Evolutionary conservation across 2,888 invertebrate genomes (phyloP).

Genomic region (Bimastos eiseni): DNA sequence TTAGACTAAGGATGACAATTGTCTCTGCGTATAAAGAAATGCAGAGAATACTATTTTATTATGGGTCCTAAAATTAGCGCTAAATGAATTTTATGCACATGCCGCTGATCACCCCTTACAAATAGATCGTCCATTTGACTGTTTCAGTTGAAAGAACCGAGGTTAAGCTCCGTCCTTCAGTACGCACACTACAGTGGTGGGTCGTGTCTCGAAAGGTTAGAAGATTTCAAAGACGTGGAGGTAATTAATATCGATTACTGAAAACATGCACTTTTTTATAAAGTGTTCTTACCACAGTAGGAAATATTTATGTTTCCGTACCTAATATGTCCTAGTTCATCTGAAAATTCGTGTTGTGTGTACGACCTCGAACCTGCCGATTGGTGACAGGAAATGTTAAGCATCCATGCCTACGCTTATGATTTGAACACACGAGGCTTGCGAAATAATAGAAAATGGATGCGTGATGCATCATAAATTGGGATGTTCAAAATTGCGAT

Average conservation of each 20-base stretch:
- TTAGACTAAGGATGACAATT: not conserved
- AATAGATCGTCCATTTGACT: not conserved
- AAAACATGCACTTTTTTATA: not conserved
- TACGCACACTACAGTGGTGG: not conserved
- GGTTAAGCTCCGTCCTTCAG: not conserved
- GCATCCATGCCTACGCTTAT: not conserved
- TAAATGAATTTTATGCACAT: not conserved
- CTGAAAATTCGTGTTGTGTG: not conserved
- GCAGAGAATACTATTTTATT: not conserved
- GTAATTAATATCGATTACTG: not conserved
- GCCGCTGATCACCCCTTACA: constrained; percentile 3
- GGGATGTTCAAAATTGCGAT: not conserved
- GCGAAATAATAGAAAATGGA: not conserved
- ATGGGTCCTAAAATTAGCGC: not conserved
- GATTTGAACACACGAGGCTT: not conserved
- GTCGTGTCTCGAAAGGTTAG: not conserved
- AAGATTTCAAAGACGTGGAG: not conserved
- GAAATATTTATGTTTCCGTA: not conserved
- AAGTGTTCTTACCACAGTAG: not conserved
- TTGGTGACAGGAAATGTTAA: not conserved
- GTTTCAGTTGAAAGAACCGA: not conserved
- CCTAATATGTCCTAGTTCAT: not conserved
- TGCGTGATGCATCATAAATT: not conserved
- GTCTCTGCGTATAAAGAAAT: not conserved
- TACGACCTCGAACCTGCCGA: not conserved